phyloP scores from a whole-genome alignment of 2,888 invertebrate species.

The Galerucella nymphaeae region DNA sequence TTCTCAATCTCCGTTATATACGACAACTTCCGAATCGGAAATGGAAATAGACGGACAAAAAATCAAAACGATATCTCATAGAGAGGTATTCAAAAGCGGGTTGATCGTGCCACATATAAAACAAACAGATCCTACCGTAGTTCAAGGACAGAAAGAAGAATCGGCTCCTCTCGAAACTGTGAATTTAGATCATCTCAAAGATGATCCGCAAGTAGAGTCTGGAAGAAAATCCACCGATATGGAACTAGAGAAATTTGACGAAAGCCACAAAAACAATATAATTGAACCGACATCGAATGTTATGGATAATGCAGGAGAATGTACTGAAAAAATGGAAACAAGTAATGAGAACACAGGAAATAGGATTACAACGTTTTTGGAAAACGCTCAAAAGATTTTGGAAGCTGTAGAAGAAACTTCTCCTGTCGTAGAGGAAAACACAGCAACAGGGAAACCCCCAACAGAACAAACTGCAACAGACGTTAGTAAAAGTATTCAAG shows the following conservation, averaged over 20 bases:
- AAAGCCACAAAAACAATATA: constrained; percentile 42
- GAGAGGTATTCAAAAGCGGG: constrained; percentile 59
- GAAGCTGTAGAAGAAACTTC: constrained; percentile 11
- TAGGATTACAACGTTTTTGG: background rate
- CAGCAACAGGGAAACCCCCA: background rate
- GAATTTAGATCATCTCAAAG: constrained; percentile 25
- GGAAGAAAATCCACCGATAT: constrained; percentile 55
- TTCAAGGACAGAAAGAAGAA: constrained; percentile 36
- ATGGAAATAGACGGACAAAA: constrained; percentile 65
- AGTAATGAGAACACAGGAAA: constrained; percentile 14
- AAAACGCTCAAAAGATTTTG: constrained; percentile 8
- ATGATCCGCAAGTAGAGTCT: constrained; percentile 39
- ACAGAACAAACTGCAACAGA: background rate
- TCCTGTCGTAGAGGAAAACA: constrained; percentile 1
- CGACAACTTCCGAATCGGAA: constrained; percentile 64
- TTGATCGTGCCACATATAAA: constrained; percentile 42
- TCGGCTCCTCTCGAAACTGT: background rate
- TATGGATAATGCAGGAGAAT: background rate
- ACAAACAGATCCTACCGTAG: constrained; percentile 36
- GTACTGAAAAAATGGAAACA: background rate
- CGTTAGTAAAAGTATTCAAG: background rate
- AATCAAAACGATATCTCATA: constrained; percentile 63
- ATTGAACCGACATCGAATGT: constrained; percentile 28
- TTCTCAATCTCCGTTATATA: constrained; percentile 53
- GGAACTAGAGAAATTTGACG: constrained; percentile 56